A percentile compares a stretch with the other conserved stretches of the same genome.
These are phyloP conservation scores for Cariama cristata DNA, from an alignment of 2,113 vertebrate species.

Conservation along the genomic window DNA sequence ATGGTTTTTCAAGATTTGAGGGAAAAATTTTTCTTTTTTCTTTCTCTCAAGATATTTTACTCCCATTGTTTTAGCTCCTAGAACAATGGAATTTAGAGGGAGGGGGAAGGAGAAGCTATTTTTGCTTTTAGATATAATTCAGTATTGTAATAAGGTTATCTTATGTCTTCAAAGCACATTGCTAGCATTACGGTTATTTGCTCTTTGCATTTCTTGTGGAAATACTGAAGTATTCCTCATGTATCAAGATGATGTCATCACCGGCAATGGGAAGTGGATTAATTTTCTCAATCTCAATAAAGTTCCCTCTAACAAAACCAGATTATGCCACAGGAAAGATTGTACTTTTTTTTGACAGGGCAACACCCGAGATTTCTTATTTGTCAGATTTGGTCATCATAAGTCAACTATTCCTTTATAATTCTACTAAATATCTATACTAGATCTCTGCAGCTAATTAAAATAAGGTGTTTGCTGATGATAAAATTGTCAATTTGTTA, in stretches of 20 bases:
- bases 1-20: background rate
- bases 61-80: background rate
- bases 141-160: background rate
- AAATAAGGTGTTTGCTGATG: background rate
- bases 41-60: background rate
- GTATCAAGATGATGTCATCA: background rate
- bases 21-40: background rate
- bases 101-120: background rate
- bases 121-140: background rate
- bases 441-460: background rate
- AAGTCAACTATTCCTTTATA: background rate
- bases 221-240: background rate
- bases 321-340: background rate
- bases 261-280: background rate
- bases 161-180: background rate
- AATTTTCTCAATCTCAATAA: background rate
- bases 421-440: background rate
- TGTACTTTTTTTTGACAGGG: background rate
- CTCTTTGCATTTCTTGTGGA: background rate
- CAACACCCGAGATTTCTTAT: background rate
- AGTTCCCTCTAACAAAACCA: background rate
- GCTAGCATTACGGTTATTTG: background rate
- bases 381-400: background rate
- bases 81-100: background rate
- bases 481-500: background rate